These are phyloP conservation scores for Heterohyrax brucei DNA, from an alignment of 2,797 vertebrate species.

Conservation along the genomic window DNA sequence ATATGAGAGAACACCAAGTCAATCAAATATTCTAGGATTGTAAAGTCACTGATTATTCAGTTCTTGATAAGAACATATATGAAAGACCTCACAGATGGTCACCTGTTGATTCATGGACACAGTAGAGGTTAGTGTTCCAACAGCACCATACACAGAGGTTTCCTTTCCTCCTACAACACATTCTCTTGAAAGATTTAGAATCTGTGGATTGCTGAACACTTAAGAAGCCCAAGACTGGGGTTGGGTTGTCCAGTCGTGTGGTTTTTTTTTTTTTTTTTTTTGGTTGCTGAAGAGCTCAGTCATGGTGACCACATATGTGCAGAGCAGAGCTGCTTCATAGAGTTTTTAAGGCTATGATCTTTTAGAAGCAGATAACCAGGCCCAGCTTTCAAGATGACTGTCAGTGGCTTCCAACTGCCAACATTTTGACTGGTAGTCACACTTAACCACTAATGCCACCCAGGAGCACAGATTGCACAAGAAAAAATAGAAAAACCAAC, in stretches of 20 bases:
- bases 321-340: neutral
- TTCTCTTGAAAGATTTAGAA: constrained; percentile 1
- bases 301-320: neutral
- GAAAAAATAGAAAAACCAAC: too few species aligned
- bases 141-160: neutral
- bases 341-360: neutral
- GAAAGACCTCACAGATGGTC: neutral
- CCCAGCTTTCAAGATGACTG: neutral
- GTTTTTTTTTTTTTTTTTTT: neutral
- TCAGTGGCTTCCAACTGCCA: neutral
- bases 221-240: neutral
- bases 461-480: too few species aligned
- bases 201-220: neutral
- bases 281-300: neutral
- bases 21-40: neutral
- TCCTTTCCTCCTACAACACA: neutral
- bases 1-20: neutral
- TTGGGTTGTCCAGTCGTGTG: neutral
- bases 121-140: neutral
- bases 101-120: neutral
- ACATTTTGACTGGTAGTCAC: neutral
- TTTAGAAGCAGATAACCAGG: neutral
- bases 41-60: too few species aligned
- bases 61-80: neutral
- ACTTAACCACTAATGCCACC: too few species aligned